Percentiles rank a stretch among this genome's conserved stretches.
Conservation (phyloP, 2,888 invertebrate genomes). For the Pachydiplax longipennis region DNA sequence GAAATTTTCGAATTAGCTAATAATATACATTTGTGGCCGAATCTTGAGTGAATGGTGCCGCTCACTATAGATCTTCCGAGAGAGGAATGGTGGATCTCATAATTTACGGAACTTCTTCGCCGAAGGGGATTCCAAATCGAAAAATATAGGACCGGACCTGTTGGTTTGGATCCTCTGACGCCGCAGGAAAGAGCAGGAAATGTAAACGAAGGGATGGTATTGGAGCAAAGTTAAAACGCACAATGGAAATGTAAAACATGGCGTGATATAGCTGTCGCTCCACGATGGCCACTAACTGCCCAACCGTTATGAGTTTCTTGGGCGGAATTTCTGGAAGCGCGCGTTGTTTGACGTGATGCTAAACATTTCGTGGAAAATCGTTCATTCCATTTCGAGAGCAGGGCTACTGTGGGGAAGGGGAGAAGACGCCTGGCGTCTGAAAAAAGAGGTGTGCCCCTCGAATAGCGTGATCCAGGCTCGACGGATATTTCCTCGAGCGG, state of each 20-base stretch:
- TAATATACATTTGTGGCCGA: too few relatives aligned
- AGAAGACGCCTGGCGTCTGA: background rate
- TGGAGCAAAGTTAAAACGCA: background rate
- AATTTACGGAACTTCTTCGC: background rate
- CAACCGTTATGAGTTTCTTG: conserved; percentile 35
- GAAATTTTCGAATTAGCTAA: too few relatives aligned
- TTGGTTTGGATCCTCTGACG: background rate
- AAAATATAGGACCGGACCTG: background rate
- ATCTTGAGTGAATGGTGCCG: too few relatives aligned
- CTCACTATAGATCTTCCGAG: too few relatives aligned
- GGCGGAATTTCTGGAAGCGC: background rate
- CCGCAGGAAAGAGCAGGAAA: background rate
- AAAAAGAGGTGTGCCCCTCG: background rate
- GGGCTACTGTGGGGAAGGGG: background rate
- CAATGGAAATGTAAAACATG: conserved; percentile 24
- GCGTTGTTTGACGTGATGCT: conserved; percentile 10
- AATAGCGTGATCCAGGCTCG: background rate
- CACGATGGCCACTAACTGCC: conserved; percentile 17
- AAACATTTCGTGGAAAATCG: conserved; percentile 36
- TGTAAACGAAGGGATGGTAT: background rate
- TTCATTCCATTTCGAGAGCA: background rate
- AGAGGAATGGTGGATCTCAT: background rate
- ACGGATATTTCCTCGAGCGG: too few relatives aligned
- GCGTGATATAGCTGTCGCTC: background rate
- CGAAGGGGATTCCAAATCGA: background rate